These are phyloP conservation scores for Ophraella communa DNA, from an alignment of 2,888 invertebrate species.

Conservation along the genomic window DNA sequence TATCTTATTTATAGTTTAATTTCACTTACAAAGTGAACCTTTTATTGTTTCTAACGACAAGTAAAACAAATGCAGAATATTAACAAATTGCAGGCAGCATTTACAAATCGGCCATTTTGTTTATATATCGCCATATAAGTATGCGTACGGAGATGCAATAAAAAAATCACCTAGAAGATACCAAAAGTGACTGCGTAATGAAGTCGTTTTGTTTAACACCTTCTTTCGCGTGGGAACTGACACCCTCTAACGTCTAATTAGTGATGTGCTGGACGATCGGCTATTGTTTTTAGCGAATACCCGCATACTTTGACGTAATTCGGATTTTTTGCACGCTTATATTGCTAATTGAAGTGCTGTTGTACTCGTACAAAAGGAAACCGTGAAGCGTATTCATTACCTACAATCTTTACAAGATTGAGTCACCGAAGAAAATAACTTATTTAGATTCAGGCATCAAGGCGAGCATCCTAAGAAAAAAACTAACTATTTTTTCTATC, in stretches of 20 bases:
- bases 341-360: slow-evolving; percentile 46
- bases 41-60: no score
- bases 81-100: no score
- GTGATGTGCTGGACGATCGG: slow-evolving; percentile 47
- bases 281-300: slow-evolving; percentile 50
- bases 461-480: no score
- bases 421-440: neutral
- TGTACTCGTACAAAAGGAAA: neutral
- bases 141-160: slow-evolving; percentile 56
- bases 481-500: no score
- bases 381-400: neutral
- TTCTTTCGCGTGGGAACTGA: slow-evolving; percentile 51
- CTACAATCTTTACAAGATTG: neutral
- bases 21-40: no score
- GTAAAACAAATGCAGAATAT: no score
- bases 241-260: slow-evolving; percentile 47
- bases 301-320: slow-evolving; percentile 50
- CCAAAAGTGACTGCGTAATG: slow-evolving; percentile 56
- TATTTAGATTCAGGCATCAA: neutral
- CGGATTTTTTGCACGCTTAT: slow-evolving; percentile 40
- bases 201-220: slow-evolving; percentile 48
- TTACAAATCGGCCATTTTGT: slow-evolving; percentile 52
- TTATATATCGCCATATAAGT: slow-evolving; percentile 31
- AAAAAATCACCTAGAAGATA: slow-evolving; percentile 51
- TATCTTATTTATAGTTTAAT: no score